Percentiles rank a stretch among this genome's conserved stretches.
Evolutionary conservation across 2,113 vertebrate species (phyloP).

Genomic region (Toxotes jaculatrix): DNA sequence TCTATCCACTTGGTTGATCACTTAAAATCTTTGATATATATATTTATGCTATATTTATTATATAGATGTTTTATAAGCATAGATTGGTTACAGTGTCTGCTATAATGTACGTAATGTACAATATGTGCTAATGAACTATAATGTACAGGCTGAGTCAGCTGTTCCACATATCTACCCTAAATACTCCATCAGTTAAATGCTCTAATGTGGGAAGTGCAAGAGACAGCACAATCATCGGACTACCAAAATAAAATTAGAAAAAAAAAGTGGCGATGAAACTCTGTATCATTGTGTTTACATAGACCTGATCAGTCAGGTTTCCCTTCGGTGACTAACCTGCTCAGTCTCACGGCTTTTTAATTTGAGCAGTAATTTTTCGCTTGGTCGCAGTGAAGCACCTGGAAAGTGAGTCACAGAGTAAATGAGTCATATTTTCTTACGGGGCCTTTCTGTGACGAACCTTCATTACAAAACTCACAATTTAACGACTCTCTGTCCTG

Average conservation of each 20-base stretch:
- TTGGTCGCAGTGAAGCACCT: not conserved
- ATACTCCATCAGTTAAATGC: not conserved
- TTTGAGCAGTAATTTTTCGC: not conserved
- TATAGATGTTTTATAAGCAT: too few species aligned
- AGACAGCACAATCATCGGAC: not conserved
- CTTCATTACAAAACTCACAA: not conserved
- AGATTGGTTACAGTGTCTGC: not conserved
- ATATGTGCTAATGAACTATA: too few species aligned
- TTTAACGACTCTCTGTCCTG: not conserved
- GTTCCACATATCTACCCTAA: not conserved
- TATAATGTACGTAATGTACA: too few species aligned
- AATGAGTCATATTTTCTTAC: conserved; percentile 25
- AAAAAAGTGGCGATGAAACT: conserved; percentile 5
- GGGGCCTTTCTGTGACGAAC: not conserved
- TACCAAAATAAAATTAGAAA: not conserved
- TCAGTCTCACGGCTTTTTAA: not conserved
- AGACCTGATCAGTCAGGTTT: not conserved
- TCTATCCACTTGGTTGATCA: not conserved
- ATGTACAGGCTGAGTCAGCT: conserved; percentile 23
- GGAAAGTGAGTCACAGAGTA: conserved; percentile 34
- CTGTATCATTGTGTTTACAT: conserved; percentile 16
- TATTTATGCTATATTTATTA: too few species aligned
- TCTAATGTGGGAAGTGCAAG: not conserved
- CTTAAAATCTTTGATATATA: not conserved
- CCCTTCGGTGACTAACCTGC: conserved; percentile 15